Evolutionary conservation across 2,113 vertebrate species (phyloP), one percentile per base, ranked within the genome.

Genomic region (Cyanoderma ruficeps): DNA sequence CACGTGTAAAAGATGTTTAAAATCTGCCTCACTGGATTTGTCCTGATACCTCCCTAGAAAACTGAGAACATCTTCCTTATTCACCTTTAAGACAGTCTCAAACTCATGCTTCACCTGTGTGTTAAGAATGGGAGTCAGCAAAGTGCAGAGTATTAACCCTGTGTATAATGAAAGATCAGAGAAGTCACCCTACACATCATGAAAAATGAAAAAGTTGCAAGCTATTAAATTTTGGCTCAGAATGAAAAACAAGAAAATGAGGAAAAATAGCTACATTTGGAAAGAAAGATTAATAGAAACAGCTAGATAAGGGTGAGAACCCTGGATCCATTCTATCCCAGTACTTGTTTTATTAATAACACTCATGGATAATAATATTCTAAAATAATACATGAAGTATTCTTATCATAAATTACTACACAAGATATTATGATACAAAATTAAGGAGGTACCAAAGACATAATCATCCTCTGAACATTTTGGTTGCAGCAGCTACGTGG

Each of bases 31-130:
- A 47, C 44, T 89, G 35, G 94, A 96, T 87, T 96, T 94, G 82
- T 98, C 96, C 33, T 96, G 95, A 56, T 98, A 82, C 35, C 93
- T 94, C 44, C 98, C 98, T n/a, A 97, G 94, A 41, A 99, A 82
- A 30, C 83, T 96, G 65, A 98, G 81, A 41, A 88, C 87, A 37
- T 98, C 98, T 75, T 98, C 97, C 78, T 94, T 97, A 77, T 97
- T 96, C 37, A 98, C 82, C 74, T 97, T 97, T 79, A 99, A 74
- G 67, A 94, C 93, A 49, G 97, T 96, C 18, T 98, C 93, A 2
- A 98, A 14, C 11, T 98, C 97, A 65, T 81, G 96, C 49, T 97
- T 97, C 20, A 95, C 97, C 98, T 99, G 87, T 23, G 68, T 35
- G 5, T 72, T 28, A 52, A 67, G 19, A 96, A 70, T 11, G n/a